Evolutionary conservation across 2,888 invertebrate genomes (phyloP), one percentile per base, ranked within the genome.

Genomic region (Coremacera marginata): DNA sequence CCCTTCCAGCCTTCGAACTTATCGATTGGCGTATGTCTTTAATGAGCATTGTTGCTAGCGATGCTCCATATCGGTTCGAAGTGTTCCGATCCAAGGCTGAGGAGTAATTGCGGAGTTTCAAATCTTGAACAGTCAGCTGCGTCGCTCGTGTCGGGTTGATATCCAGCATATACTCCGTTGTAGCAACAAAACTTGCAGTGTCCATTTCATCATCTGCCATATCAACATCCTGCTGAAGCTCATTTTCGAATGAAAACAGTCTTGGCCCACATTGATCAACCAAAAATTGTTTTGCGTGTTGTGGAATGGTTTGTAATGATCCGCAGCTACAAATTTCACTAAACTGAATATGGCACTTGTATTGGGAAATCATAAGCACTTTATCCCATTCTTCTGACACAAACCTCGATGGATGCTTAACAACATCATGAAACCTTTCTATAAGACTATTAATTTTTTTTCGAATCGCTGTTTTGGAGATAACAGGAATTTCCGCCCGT

Each of bases 61-160:
- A 49, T 57, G 75, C 60, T 76, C 75, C 70, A 37, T 22, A 70
- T 8, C 75, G 62, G 63, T 76, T 62, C 19, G 75, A 76, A 3
- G 70, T 76, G 44, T 19, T 76, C 9, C 75, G 75, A 70, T 76
- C 22, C 31, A 76, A 60, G 8, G 75, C 68, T 16, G 70, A 27
- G 3, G 62, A 19, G 51, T 44, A 75, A 37, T 75, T 75, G 44
- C 57, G 19, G 3, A 37, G 37, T 4, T 3, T 37, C 7, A 37
- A 5, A 8, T 37, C 37, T 5, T 3, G 7, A 37, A 37, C 37
- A 8, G 37, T 37, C 37, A 37, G 7, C 7, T 37, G 37, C 37
- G 8, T 37, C 37, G 7, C 37, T 37, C 7, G 37, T 37, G 8
- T 37, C 37, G 7, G 37, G 37, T 7, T 37, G 8, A 8, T 37